phyloP scores from a whole-genome alignment of 1,140 invertebrate genomes.

The Drosophila kurseongensis region DNA sequence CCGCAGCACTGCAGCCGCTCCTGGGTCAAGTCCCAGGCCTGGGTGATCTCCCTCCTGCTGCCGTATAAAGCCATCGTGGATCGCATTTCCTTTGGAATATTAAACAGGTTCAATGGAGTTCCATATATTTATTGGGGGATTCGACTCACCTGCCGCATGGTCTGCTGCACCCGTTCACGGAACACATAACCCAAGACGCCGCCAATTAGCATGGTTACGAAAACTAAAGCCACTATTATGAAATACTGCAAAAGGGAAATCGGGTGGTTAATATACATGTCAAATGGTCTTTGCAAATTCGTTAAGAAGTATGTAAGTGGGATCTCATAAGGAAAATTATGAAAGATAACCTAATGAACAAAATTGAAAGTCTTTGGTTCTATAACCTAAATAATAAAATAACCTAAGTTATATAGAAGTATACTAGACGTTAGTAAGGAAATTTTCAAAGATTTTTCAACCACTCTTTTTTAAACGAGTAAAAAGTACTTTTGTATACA shows the following conservation, averaged over 20 bases:
- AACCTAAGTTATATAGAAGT: no score
- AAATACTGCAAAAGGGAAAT: slow-evolving; percentile 90
- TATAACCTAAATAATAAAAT: no score
- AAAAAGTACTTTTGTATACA: no score
- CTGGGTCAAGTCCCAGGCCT: slow-evolving; percentile 94
- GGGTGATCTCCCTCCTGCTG: slow-evolving; percentile 87
- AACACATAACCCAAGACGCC: slow-evolving; percentile 96
- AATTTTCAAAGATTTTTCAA: no score
- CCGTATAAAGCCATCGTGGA: slow-evolving; percentile 90
- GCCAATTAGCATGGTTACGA: slow-evolving; percentile 94
- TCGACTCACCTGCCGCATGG: slow-evolving; percentile 86
- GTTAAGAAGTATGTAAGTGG: background rate
- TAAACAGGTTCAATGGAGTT: background rate
- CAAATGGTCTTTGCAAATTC: slow-evolving; percentile 27
- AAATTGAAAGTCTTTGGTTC: no score
- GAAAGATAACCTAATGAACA: no score
- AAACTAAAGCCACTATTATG: slow-evolving; percentile 93
- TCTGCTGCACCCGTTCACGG: slow-evolving; percentile 90
- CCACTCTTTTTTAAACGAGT: no score
- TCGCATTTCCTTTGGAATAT: slow-evolving; percentile 88
- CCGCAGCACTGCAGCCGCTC: slow-evolving; percentile 93
- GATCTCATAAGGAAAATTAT: no score
- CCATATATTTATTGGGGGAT: background rate
- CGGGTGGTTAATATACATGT: slow-evolving; percentile 35
- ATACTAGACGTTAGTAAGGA: no score